Conservation (phyloP, 2,888 invertebrate species). For the Noctua janthina region DNA sequence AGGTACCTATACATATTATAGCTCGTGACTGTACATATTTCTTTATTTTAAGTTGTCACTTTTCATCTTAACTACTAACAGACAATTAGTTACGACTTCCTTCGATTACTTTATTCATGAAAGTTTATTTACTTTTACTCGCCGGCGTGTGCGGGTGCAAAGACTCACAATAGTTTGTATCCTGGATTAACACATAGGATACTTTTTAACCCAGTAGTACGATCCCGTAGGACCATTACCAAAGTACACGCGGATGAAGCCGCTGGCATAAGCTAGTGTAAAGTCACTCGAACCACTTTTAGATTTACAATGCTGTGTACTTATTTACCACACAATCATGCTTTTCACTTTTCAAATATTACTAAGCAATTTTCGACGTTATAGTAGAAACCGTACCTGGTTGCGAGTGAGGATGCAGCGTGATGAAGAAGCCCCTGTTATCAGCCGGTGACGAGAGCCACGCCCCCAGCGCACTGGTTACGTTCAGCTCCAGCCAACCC, state of each 20-base stretch:
- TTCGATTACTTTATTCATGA: no score
- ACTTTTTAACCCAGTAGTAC: no score
- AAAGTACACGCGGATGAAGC: not conserved
- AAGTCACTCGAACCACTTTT: not conserved
- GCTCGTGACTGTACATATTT: not conserved
- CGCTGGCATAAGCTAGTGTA: not conserved
- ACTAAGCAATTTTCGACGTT: not conserved
- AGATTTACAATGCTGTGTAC: not conserved
- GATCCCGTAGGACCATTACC: not conserved
- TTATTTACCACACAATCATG: not conserved
- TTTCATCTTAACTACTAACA: no score
- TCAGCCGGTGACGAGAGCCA: slow-evolving; percentile 95
- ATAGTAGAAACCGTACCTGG: slow-evolving; percentile 84
- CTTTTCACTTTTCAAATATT: not conserved
- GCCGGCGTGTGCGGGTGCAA: no score
- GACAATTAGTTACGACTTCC: no score
- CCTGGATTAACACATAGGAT: no score
- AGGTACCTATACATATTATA: no score
- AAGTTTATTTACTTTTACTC: no score
- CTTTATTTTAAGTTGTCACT: no score
- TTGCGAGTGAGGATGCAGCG: slow-evolving; percentile 93
- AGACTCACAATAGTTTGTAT: no score
- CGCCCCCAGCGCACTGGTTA: slow-evolving; percentile 93
- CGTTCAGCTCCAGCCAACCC: slow-evolving; percentile 97
- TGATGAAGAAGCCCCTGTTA: slow-evolving; percentile 96